A percentile compares a stretch with the other conserved stretches of the same genome.
These are phyloP conservation scores for Drosophila greeni DNA, from an alignment of 2,888 invertebrate species.

Conservation along the genomic window DNA sequence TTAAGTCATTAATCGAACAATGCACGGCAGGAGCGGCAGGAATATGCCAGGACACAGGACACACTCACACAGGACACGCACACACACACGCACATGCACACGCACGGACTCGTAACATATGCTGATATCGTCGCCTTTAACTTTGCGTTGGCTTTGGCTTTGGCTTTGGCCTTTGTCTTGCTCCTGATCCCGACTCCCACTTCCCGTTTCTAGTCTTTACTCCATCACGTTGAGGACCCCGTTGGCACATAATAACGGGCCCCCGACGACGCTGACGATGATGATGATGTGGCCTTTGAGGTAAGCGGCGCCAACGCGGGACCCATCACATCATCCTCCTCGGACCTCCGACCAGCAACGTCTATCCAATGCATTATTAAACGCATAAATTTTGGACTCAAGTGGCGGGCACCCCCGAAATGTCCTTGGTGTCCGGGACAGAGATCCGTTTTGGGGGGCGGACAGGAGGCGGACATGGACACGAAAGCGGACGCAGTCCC, in stretches of 20 bases:
- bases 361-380: conserved; percentile 44
- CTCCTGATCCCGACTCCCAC: neutral
- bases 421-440: conserved; percentile 27
- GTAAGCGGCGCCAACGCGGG: conserved; percentile 34
- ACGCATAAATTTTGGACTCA: conserved; percentile 43
- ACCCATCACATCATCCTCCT: conserved; percentile 18
- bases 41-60: conserved; percentile 43
- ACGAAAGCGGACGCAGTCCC: conserved; percentile 2
- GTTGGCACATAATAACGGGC: conserved; percentile 67
- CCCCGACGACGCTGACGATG: conserved; percentile 16
- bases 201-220: conserved; percentile 3
- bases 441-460: conserved; percentile 19
- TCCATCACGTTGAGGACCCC: conserved; percentile 66
- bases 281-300: conserved; percentile 46
- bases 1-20: conserved; percentile 74
- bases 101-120: conserved; percentile 58
- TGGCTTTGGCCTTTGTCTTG: conserved; percentile 29
- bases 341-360: conserved; percentile 1
- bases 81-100: conserved; percentile 10
- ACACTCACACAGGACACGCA: conserved; percentile 14
- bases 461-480: conserved; percentile 12
- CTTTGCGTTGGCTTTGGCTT: conserved; percentile 40
- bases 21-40: conserved; percentile 61
- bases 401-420: conserved; percentile 29
- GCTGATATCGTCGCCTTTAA: conserved; percentile 61